phyloP scores from a whole-genome alignment of 2,113 vertebrate genomes.

The Dolichallabes microphthalmus region DNA sequence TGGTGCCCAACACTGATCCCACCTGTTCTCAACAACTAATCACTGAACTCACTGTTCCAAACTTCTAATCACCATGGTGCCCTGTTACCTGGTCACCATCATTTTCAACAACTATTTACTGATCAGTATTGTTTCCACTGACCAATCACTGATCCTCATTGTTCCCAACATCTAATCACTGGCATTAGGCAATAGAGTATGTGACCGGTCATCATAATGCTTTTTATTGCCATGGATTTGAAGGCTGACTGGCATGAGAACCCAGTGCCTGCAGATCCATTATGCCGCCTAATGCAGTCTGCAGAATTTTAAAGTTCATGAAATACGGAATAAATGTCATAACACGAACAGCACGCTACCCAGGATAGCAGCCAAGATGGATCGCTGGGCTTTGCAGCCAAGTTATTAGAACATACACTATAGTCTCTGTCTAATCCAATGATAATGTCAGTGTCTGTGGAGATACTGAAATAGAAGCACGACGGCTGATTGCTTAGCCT shows the following conservation, averaged over 20 bases:
- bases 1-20: neutral
- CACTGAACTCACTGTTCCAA: neutral
- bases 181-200: neutral
- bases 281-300: constrained; percentile 3
- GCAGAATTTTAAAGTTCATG: constrained; percentile 30
- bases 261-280: neutral
- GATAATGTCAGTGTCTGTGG: constrained; percentile 35
- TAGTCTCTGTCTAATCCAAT: constrained; percentile 28
- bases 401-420: constrained; percentile 39
- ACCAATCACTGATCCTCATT: neutral
- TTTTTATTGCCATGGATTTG: neutral
- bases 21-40: neutral
- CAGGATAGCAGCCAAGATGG: neutral
- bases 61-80: neutral
- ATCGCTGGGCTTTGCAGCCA: neutral
- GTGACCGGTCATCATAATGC: neutral
- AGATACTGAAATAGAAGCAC: constrained; percentile 35
- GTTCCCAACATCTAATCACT: neutral
- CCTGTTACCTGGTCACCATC: neutral
- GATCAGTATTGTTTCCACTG: neutral
- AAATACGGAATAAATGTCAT: constrained; percentile 40
- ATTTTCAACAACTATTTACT: neutral
- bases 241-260: neutral
- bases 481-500: constrained; percentile 39
- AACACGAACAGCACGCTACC: neutral